Evolutionary conservation across 2,113 vertebrate genomes (phyloP).

Genomic region (Marcusenius ussheri): DNA sequence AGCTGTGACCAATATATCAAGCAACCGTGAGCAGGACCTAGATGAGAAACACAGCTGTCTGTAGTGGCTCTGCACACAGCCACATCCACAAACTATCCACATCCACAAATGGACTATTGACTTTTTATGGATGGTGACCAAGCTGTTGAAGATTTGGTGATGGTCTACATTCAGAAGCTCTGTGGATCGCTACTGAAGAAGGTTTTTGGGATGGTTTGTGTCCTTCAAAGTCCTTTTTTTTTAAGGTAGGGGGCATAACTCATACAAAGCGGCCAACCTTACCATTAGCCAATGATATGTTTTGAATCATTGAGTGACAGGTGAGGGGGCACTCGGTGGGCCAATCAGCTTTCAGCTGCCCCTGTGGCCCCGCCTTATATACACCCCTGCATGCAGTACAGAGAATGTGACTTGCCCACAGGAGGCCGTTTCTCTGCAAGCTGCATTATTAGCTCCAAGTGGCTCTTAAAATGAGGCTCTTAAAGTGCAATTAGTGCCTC

Average conservation of each 20-base stretch:
- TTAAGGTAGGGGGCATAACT: neutral
- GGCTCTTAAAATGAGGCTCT: conserved; percentile 16
- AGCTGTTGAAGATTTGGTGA: neutral
- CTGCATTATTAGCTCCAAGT: neutral
- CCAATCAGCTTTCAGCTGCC: neutral
- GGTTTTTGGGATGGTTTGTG: neutral
- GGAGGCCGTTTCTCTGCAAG: neutral
- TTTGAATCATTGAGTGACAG: neutral
- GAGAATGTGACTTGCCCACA: neutral
- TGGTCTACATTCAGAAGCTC: neutral
- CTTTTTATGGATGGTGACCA: neutral
- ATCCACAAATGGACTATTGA: neutral
- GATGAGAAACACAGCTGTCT: conserved; percentile 45
- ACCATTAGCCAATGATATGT: neutral
- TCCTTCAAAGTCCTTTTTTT: neutral
- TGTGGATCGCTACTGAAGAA: neutral
- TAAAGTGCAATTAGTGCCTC: conserved; percentile 15
- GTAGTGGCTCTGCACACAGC: conserved; percentile 60
- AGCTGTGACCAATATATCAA: conserved; percentile 84
- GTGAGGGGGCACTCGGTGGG: neutral
- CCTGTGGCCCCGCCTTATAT: neutral
- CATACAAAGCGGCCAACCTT: neutral
- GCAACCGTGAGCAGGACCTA: conserved; percentile 52
- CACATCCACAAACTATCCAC: neutral
- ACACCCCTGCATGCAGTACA: neutral